Percentiles rank a stretch among this genome's conserved stretches.
phyloP scores from a whole-genome alignment of 1,140 invertebrate species.

The Drosophila funebris region DNA sequence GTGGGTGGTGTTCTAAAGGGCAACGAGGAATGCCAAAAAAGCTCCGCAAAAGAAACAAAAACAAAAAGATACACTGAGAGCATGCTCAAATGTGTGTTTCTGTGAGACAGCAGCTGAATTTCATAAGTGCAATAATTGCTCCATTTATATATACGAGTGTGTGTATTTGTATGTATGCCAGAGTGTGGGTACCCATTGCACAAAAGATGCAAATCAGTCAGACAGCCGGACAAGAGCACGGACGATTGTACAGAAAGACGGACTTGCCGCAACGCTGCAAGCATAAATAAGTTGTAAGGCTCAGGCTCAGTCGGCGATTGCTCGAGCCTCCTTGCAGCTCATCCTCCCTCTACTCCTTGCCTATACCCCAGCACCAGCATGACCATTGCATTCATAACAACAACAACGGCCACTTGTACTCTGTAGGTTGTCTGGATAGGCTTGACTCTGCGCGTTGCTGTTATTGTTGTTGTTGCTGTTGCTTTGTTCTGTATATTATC shows the following conservation, averaged over 20 bases:
- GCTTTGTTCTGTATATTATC: constrained; percentile 47
- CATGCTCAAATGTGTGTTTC: constrained; percentile 28
- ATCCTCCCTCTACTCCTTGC: background rate
- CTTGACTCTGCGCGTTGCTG: constrained; percentile 28
- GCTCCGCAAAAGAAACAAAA: constrained; percentile 25
- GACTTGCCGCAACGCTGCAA: constrained; percentile 45
- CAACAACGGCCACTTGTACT: constrained; percentile 21
- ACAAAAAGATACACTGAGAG: constrained; percentile 32
- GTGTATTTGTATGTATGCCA: background rate
- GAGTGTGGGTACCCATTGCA: constrained; percentile 34
- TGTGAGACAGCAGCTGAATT: constrained; percentile 52
- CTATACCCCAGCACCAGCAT: constrained; percentile 34
- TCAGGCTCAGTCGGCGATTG: constrained; percentile 40
- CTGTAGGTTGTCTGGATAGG: constrained; percentile 12
- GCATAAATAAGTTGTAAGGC: constrained; percentile 75
- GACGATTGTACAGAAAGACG: constrained; percentile 28
- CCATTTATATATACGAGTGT: constrained; percentile 2
- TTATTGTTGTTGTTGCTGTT: background rate
- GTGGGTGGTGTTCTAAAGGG: constrained; percentile 28
- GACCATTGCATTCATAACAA: constrained; percentile 67
- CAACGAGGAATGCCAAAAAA: constrained; percentile 45
- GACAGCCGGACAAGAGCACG: constrained; percentile 62
- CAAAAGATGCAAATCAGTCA: constrained; percentile 76
- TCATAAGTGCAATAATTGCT: constrained; percentile 78
- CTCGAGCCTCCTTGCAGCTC: constrained; percentile 19